phyloP scores from a whole-genome alignment of 2,888 invertebrate genomes.

The Agrotis clavis region DNA sequence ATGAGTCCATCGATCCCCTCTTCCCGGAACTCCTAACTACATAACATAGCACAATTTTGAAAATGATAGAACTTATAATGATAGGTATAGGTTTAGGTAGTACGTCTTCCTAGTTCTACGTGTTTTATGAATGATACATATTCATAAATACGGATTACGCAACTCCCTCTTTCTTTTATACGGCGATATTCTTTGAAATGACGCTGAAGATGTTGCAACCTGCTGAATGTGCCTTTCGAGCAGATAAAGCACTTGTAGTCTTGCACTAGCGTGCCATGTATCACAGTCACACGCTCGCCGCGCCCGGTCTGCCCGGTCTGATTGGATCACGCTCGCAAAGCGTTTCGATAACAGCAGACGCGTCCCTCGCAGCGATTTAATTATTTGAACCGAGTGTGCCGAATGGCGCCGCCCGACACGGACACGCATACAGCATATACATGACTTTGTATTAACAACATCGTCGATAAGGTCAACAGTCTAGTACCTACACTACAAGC shows the following conservation, averaged over 20 bases:
- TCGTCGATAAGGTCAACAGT: neutral
- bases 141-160: conserved; percentile 22
- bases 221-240: neutral
- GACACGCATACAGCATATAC: conserved; percentile 26
- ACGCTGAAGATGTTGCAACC: neutral
- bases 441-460: conserved; percentile 14
- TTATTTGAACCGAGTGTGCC: conserved; percentile 55
- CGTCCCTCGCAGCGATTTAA: conserved; percentile 48
- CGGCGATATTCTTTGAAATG: neutral
- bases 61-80: conserved; percentile 14
- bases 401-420: conserved; percentile 20
- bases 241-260: neutral
- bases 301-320: conserved; percentile 9
- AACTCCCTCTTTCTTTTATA: neutral
- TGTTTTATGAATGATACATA: neutral
- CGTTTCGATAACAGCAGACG: conserved; percentile 17
- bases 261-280: neutral
- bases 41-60: conserved; percentile 14
- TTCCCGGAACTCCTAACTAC: conserved; percentile 4
- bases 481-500: neutral
- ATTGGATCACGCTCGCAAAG: conserved; percentile 28
- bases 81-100: too few species aligned
- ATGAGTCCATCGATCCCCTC: neutral
- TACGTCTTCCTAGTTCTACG: neutral
- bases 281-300: neutral